These are phyloP conservation scores for Cossypha caffra DNA, from an alignment of 2,797 vertebrate genomes.

Conservation along the genomic window DNA sequence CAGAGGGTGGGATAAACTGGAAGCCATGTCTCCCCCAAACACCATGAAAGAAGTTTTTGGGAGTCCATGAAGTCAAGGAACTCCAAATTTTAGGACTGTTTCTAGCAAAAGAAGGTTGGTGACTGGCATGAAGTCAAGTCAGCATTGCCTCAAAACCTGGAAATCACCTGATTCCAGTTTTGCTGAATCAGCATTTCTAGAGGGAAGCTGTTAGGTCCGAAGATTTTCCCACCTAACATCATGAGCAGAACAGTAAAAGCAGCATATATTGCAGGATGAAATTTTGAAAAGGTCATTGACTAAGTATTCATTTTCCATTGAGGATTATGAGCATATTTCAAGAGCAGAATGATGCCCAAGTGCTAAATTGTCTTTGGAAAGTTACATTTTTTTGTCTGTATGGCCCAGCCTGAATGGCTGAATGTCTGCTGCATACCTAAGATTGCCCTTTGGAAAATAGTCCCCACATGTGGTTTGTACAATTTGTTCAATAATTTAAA, in stretches of 20 bases:
- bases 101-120: accelerated
- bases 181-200: background rate
- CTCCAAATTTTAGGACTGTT: background rate
- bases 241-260: background rate
- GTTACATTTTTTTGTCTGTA: background rate
- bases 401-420: background rate
- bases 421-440: background rate
- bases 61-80: background rate
- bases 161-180: background rate
- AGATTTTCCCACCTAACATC: background rate
- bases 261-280: background rate
- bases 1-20: background rate
- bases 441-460: background rate
- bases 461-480: background rate
- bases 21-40: background rate
- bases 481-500: background rate
- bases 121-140: background rate
- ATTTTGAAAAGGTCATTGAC: background rate
- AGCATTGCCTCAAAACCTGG: background rate
- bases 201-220: background rate
- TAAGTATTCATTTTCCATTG: background rate
- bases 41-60: background rate
- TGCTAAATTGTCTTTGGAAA: background rate
- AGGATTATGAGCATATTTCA: background rate
- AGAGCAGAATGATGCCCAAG: background rate